Conservation (phyloP, 2,888 invertebrate genomes). For the Lycia hirtaria region DNA sequence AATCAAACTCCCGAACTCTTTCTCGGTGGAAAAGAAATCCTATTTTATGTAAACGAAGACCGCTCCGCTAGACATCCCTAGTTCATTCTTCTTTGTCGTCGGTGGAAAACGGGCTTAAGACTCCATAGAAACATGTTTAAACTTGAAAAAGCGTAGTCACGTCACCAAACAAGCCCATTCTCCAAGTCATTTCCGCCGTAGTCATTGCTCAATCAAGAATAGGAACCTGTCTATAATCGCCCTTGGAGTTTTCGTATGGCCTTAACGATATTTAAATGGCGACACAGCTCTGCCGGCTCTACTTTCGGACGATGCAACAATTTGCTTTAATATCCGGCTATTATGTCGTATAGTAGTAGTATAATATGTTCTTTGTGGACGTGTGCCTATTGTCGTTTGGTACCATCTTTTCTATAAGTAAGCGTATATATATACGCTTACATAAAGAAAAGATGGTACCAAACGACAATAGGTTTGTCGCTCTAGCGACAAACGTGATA, state of each 20-base stretch:
- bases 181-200: conserved; percentile 18
- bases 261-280: conserved; percentile 37
- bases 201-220: conserved; percentile 16
- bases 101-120: no score
- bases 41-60: no score
- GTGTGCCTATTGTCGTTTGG: conserved; percentile 11
- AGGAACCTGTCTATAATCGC: conserved; percentile 9
- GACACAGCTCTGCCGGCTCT: conserved; percentile 36
- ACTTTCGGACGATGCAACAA: conserved; percentile 48
- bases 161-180: conserved; percentile 11
- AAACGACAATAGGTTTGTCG: conserved; percentile 13
- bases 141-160: conserved; percentile 5
- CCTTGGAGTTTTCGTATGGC: conserved; percentile 13
- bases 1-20: no score
- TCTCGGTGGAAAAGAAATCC: no score
- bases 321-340: conserved; percentile 56
- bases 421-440: no score
- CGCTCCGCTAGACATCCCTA: no score
- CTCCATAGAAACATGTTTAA: not conserved
- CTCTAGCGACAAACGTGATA: no score
- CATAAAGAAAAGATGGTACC: conserved; percentile 4
- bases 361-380: conserved; percentile 32
- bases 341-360: conserved; percentile 36
- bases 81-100: no score
- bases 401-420: conserved; percentile 2